These are phyloP conservation scores for Pseudococcus longispinus DNA, from an alignment of 2,888 invertebrate species.

Conservation along the genomic window DNA sequence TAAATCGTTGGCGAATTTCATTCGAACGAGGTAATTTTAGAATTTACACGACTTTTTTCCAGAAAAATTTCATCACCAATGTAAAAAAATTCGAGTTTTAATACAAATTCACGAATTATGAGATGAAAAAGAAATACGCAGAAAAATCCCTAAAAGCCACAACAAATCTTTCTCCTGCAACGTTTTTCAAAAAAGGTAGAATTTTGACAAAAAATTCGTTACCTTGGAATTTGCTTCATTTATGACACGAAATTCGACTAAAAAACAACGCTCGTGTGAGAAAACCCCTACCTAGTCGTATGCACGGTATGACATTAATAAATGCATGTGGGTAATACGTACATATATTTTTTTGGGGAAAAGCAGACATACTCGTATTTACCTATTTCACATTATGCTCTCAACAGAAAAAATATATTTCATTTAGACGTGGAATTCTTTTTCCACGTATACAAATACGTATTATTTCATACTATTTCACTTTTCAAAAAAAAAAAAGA, in stretches of 20 bases:
- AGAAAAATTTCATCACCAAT: not conserved
- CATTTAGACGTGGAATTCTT: not conserved
- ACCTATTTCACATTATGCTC: not conserved
- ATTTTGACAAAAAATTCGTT: not conserved
- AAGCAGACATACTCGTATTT: not conserved
- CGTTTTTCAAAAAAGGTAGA: too few species aligned
- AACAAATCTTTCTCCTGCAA: too few species aligned
- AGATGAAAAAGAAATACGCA: too few species aligned
- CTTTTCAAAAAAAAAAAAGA: not conserved
- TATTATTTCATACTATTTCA: not conserved
- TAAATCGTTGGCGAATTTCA: not conserved
- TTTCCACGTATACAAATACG: not conserved
- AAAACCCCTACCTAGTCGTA: not conserved
- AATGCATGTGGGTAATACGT: not conserved
- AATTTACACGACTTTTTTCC: not conserved
- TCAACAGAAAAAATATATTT: constrained; percentile 1
- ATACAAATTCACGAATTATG: not conserved
- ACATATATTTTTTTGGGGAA: not conserved
- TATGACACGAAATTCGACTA: not conserved
- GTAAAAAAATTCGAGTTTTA: not conserved
- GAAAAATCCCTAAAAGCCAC: too few species aligned
- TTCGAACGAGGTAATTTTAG: not conserved
- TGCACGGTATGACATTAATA: not conserved
- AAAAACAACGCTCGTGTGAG: not conserved
- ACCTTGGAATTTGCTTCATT: not conserved